Evolutionary conservation across 2,888 invertebrate species (phyloP).

Genomic region (Meandrusa payeni): DNA sequence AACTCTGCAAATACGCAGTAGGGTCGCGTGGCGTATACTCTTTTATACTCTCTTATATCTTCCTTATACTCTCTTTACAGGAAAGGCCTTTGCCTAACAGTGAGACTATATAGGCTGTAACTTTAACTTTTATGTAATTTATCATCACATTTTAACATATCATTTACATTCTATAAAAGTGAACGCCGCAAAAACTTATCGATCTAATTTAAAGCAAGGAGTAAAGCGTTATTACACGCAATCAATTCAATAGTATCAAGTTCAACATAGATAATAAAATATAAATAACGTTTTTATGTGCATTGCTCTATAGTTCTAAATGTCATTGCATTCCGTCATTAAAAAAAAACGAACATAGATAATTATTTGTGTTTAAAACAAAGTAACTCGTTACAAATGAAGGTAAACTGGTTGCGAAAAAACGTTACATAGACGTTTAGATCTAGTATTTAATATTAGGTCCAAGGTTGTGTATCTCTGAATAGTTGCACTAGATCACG

Average conservation of each 20-base stretch:
- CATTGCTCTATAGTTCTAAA: not conserved
- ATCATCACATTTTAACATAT: too few relatives aligned
- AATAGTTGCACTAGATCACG: slow-evolving; percentile 16
- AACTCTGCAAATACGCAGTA: too few relatives aligned
- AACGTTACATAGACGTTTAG: slow-evolving; percentile 13
- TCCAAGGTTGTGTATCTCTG: slow-evolving; percentile 12
- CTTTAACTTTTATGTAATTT: too few relatives aligned
- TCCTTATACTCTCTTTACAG: too few relatives aligned
- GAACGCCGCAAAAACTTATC: too few relatives aligned
- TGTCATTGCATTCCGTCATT: not conserved
- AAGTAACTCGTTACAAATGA: slow-evolving; percentile 11
- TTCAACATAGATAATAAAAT: not conserved
- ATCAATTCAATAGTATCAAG: not conserved
- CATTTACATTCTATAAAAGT: too few relatives aligned
- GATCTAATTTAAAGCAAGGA: too few relatives aligned
- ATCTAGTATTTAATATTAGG: slow-evolving; percentile 21
- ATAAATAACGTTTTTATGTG: not conserved
- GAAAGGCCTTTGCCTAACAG: too few relatives aligned
- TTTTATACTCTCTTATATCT: too few relatives aligned
- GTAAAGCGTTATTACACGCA: not conserved
- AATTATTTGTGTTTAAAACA: slow-evolving; percentile 4
- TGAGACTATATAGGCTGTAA: too few relatives aligned
- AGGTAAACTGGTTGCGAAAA: slow-evolving; percentile 16
- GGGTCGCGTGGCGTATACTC: too few relatives aligned
- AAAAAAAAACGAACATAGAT: slow-evolving; percentile 2